phyloP scores from a whole-genome alignment of 1,140 invertebrate genomes.

The Drosophila lowei region DNA sequence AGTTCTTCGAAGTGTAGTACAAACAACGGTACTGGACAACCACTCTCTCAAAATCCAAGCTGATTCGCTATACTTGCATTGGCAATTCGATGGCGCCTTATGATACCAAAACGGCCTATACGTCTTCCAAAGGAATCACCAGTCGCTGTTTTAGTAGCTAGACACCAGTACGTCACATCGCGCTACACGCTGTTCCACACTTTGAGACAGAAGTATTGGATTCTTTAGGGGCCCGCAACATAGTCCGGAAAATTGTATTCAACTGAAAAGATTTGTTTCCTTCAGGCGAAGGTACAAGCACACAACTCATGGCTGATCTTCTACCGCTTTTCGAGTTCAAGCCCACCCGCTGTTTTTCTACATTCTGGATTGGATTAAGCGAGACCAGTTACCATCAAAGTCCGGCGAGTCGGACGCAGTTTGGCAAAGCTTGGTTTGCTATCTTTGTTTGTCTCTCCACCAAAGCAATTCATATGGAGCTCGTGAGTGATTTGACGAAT shows the following conservation, averaged over 20 bases:
- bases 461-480: not conserved
- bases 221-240: constrained; percentile 4
- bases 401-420: too few relatives aligned
- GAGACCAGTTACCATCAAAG: too few relatives aligned
- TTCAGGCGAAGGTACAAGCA: not conserved
- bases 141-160: too few relatives aligned
- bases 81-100: not conserved
- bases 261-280: constrained; percentile 2
- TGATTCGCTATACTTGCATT: not conserved
- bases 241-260: constrained; percentile 10
- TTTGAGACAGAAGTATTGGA: constrained; percentile 12
- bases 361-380: not conserved
- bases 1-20: not conserved
- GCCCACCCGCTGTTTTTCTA: too few relatives aligned
- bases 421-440: too few relatives aligned
- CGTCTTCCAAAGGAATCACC: too few relatives aligned
- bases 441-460: not conserved
- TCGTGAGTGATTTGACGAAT: not conserved
- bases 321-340: too few relatives aligned
- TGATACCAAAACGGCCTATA: too few relatives aligned
- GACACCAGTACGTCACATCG: too few relatives aligned
- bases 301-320: not conserved
- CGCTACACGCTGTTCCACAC: not conserved
- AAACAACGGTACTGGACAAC: too few relatives aligned
- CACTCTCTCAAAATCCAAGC: not conserved